Evolutionary conservation across 2,797 vertebrate genomes (phyloP), one percentile per base, ranked within the genome.

Genomic region (Eospalax fontanierii): DNA sequence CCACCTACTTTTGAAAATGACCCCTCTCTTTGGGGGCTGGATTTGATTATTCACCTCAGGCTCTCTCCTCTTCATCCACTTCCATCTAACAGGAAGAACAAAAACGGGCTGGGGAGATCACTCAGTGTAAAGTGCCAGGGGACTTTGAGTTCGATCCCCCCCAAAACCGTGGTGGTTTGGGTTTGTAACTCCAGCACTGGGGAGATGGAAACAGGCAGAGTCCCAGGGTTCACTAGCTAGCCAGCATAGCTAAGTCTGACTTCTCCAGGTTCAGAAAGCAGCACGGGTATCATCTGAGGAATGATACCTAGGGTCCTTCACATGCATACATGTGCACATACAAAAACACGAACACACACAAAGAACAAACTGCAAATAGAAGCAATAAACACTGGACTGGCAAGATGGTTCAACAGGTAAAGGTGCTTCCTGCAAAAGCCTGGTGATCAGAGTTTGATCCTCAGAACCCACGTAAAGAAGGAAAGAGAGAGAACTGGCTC

Each of bases 11-110:
- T 84, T 76, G 92, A 81, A 90, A 94, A 94, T 28, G 35, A 65
- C 66, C n/a, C 26, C 74, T 84, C 54, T 19, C 38, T 94, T 85
- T 35, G 26, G 86, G 71, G 35, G 30, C 65, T 78, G 66, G 46
- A 28, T 81, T 82, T 89, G 59, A 28, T 50, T 68, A 65, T 57
- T 89, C 66, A 84, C 84, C 90, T 89, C n/a, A 61, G 88, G 68
- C 61, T 63, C 33, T 70, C 30, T 54, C 87, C 75, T 73, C 33
- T 75, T 54, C 28, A 82, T 16, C 24, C 1, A 66, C 75, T 54
- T 83, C 70, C 19, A 12, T 26, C 90, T 19, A 28, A 79, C 24
- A 82, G 12, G 35, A 91, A 46, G 40, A 43, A 76, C 54, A 19
- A 65, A 87, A 87, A 46, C 38, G 26, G 18, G 6, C 11, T 14